Evolutionary conservation across 2,113 vertebrate genomes (phyloP), one percentile per base, ranked within the genome.

Genomic region (Dolichallabes microphthalmus): DNA sequence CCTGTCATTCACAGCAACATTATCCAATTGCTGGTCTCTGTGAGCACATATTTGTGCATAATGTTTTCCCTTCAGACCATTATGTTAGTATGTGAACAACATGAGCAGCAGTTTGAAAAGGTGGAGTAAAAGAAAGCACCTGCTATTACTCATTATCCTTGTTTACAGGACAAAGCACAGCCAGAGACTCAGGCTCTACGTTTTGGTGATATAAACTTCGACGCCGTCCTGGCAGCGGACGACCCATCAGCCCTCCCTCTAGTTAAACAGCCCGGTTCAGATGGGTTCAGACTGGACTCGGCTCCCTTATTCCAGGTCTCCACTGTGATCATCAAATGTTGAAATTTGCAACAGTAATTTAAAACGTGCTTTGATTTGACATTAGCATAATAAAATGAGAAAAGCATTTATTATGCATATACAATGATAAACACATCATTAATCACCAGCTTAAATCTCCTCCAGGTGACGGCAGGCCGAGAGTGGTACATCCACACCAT

Each of bases 401-500:
- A 35, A 20, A 2, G 19, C 5, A 7, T 12, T 32, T 68, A 68
- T 32, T 64, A 64, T 27, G 10, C 63, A 30, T 35, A 25, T 35
- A 73, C 22, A 22, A 52, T 52, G 39, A 53, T 77, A 1, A 78
- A 30, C 25, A 39, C 12, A 35, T 19, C 27, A 13, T 57, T 78
- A 27, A 76, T 76, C 27, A 45, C 50, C 50, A 76, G 13, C n/a
- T 76, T 53, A 27, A 76, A 32, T 78, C 27, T 22, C 53, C 13
- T 78, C 2, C 87, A 99, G 98, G 97, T 98, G 19, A 93, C 97
- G 30, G 91, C 96, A 39, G 98, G 98, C 2, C 94, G 96, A 4
- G 97, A 98, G 90, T 99, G 98, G 98, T 99, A 95, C 25, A 94
- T 99, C 82, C 98, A 99, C 87, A 95, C 97, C 2, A 96, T 99